Percentiles rank a stretch among this genome's conserved stretches.
These are phyloP conservation scores for Eucidaris tribuloides DNA, from an alignment of 35 echinoderm and acorn worm genomes.

Conservation along the genomic window DNA sequence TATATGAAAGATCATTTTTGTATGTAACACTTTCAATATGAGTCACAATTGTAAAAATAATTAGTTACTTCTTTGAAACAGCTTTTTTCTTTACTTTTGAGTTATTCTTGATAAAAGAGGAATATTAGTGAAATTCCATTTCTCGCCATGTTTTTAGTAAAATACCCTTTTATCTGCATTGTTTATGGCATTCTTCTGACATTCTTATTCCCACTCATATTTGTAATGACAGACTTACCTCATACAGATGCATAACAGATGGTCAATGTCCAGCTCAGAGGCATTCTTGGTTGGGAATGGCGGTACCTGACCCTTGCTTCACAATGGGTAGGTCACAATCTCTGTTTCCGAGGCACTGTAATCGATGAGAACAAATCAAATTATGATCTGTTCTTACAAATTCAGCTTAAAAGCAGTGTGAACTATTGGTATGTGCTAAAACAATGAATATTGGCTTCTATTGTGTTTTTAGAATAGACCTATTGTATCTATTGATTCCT, in stretches of 20 bases:
- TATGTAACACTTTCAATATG: too few relatives aligned
- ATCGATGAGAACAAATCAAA: too few relatives aligned
- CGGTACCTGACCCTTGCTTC: not conserved
- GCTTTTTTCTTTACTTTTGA: not conserved
- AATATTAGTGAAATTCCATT: not conserved
- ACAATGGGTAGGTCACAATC: not conserved
- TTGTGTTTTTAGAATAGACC: too few relatives aligned
- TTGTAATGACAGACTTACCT: conserved; percentile 8
- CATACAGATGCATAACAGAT: conserved; percentile 42
- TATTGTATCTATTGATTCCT: too few relatives aligned
- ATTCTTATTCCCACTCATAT: too few relatives aligned
- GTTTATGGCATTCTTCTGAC: too few relatives aligned
- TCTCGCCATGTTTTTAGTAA: not conserved
- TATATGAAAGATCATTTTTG: too few relatives aligned
- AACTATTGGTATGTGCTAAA: too few relatives aligned
- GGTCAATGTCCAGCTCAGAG: conserved; percentile 23
- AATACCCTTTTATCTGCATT: not conserved
- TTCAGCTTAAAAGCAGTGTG: too few relatives aligned
- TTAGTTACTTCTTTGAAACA: not conserved
- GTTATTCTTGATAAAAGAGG: not conserved
- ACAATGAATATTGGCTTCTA: too few relatives aligned
- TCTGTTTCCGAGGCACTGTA: conserved; percentile 2
- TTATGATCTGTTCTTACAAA: too few relatives aligned
- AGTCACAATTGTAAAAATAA: too few relatives aligned
- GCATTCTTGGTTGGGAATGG: not conserved